Evolutionary conservation across 2,113 vertebrate species (phyloP).

Genomic region (Atractosteus spatula): DNA sequence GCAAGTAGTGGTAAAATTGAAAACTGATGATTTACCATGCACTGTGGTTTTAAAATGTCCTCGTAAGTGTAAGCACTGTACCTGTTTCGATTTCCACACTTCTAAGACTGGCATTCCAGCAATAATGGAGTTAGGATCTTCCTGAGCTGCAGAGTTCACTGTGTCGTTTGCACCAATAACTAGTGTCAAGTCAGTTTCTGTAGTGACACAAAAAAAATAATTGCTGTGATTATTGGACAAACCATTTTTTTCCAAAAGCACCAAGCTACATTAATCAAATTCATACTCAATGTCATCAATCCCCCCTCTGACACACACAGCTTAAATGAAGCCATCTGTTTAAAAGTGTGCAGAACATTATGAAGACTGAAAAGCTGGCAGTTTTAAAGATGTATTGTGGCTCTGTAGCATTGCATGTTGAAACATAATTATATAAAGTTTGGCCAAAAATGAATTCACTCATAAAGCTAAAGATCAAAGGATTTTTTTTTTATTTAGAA

Average conservation of each 20-base stretch:
- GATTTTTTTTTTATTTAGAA: constrained; percentile 20
- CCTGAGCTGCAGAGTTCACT: constrained; percentile 93
- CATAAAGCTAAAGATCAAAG: constrained; percentile 12
- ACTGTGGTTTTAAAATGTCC: too few species aligned
- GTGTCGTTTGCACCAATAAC: constrained; percentile 98
- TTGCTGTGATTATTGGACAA: neutral
- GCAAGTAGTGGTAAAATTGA: too few species aligned
- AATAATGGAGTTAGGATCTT: constrained; percentile 96
- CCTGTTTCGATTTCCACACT: constrained; percentile 98
- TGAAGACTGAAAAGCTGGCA: constrained; percentile 44
- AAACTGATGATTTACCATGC: too few species aligned
- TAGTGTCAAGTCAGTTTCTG: constrained; percentile 91
- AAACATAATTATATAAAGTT: constrained; percentile 39
- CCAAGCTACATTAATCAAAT: constrained; percentile 30
- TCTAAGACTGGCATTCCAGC: constrained; percentile 97
- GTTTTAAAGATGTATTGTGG: constrained; percentile 48
- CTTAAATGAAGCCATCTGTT: constrained; percentile 69
- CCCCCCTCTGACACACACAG: constrained; percentile 19
- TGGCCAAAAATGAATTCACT: constrained; percentile 30
- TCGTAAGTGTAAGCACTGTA: constrained; percentile 29
- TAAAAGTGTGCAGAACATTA: constrained; percentile 27
- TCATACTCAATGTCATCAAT: constrained; percentile 39
- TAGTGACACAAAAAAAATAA: constrained; percentile 16
- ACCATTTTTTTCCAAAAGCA: constrained; percentile 32
- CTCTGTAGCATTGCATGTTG: constrained; percentile 45